A percentile compares a stretch with the other conserved stretches of the same genome.
Conservation (phyloP, 2,888 invertebrate species). For the Melikaiella ostensackeni region DNA sequence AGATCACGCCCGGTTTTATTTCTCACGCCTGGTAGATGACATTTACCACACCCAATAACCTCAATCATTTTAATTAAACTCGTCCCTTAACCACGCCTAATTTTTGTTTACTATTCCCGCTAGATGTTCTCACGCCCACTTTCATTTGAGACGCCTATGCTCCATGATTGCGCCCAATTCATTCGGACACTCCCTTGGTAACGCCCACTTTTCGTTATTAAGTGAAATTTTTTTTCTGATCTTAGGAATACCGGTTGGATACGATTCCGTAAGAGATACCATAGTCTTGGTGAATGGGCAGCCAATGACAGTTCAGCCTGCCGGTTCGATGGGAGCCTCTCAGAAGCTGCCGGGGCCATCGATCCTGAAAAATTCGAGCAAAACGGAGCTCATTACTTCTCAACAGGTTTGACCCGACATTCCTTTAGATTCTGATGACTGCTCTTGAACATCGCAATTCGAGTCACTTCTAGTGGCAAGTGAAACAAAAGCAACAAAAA, state of each 20-base stretch:
- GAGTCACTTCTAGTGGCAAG: background rate
- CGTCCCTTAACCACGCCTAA: no score
- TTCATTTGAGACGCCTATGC: no score
- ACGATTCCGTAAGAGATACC: slow-evolving; percentile 78
- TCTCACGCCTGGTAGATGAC: no score
- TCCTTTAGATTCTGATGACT: background rate
- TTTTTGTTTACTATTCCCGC: no score
- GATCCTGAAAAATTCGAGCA: slow-evolving; percentile 74
- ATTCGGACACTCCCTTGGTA: no score
- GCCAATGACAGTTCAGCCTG: slow-evolving; percentile 75
- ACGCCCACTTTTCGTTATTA: background rate
- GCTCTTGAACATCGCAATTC: slow-evolving; percentile 17
- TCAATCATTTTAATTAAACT: no score
- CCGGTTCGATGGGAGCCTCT: slow-evolving; percentile 56
- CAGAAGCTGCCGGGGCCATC: slow-evolving; percentile 74
- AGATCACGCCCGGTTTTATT: no score
- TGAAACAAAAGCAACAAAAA: slow-evolving; percentile 12
- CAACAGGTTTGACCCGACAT: slow-evolving; percentile 58
- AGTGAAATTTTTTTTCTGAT: slow-evolving; percentile 2
- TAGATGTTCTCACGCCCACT: no score
- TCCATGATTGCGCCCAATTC: no score
- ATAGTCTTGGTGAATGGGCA: slow-evolving; percentile 77
- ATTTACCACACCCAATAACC: no score
- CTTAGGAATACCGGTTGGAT: slow-evolving; percentile 71
- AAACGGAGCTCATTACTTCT: slow-evolving; percentile 72